Base-by-base conservation (phyloP, 2,113 vertebrate genomes). In the Alces alces region DNA sequence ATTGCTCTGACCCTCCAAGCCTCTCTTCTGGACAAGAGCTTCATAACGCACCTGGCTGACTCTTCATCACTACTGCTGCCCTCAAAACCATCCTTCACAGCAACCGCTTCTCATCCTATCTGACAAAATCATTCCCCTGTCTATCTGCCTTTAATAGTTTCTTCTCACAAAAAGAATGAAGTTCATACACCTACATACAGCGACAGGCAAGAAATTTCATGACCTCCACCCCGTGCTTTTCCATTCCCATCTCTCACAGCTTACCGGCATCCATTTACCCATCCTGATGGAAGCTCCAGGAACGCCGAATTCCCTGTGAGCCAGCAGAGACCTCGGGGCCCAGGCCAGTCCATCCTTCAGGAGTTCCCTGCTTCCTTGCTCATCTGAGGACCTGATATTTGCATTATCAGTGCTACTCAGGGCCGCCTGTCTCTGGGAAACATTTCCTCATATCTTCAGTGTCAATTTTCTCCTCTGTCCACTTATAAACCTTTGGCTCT, bases 1-100 rank as follows among this genome's bases (percentile, higher is more conserved):
- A 4, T 15, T 14, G 27, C 11, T 36, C 28, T 5, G 1, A 9
- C 0, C 5, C 17, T 43, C 16, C 16, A 6, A 6, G 21, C 36
- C 6, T 61, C 23, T 93, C 30, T 85, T 23, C 43, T 11, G 50
- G 23, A 70, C 55, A 58, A 36, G 1, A 60, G 27, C 13, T 86
- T 87, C 52, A 13, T 43, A 45, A 36, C 19, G 84, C 30, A 0
- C 43, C 55, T 70, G 45, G 8, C 4, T 19, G 47, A 80, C 54
- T n/a, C 23, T 17, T 5, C 21, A 10, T 50, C 16, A 2, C 82
- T 36, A 23, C 1, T n/a, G 7, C 76, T 45, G 16, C 1, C 52
- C 11, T 86, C 15, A 21, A 73, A 47, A 13, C 19, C 13, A 43
- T 47, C 12, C 27, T 70, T 64, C 1, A 0, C 28, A 43, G 11